Evolutionary conservation across 2,113 vertebrate genomes (phyloP).

Genomic region (Rhinopomastus cyanomelas): DNA sequence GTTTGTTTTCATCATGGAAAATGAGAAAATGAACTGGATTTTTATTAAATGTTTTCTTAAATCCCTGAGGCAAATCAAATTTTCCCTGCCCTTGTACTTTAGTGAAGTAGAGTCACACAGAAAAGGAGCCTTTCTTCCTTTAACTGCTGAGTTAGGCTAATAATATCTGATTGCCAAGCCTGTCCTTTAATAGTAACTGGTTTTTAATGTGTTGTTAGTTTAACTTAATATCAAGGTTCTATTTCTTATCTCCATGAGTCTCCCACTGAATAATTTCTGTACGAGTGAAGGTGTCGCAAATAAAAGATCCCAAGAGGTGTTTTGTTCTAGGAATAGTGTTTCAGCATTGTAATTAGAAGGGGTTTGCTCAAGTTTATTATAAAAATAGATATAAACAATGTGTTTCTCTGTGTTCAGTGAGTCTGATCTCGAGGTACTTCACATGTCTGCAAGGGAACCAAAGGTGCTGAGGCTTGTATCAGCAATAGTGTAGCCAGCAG

Average conservation of each 20-base stretch:
- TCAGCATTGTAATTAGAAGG: neutral
- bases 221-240: neutral
- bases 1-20: constrained; percentile 22
- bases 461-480: neutral
- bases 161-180: neutral
- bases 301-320: neutral
- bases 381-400: neutral
- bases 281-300: neutral
- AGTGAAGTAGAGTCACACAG: neutral
- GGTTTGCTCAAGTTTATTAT: neutral
- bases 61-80: neutral
- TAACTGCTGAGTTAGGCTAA: neutral
- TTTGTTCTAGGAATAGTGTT: neutral
- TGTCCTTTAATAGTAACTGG: neutral
- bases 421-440: neutral
- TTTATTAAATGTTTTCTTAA: constrained; percentile 59
- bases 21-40: neutral
- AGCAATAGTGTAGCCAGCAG: too few species aligned
- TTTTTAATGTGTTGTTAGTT: neutral
- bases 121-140: constrained; percentile 2
- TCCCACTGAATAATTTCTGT: neutral
- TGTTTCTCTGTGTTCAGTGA: neutral
- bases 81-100: neutral
- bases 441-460: neutral
- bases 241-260: neutral